phyloP scores from a whole-genome alignment of 1,140 invertebrate species.

The Apocrypta bakeri region DNA sequence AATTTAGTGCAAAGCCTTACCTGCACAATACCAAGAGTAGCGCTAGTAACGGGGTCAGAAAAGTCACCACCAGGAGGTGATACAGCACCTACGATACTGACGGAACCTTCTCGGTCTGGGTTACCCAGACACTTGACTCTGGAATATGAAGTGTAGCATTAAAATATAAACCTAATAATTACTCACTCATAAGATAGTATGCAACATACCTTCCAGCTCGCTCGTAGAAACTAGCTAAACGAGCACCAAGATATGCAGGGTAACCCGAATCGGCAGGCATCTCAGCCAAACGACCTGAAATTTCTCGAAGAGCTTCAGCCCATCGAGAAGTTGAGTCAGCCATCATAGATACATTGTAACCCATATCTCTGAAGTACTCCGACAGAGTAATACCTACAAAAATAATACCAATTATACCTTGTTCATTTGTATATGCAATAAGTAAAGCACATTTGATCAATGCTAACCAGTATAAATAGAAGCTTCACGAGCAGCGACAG shows the following conservation, averaged over 20 bases:
- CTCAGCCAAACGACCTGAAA: slow-evolving; percentile 99
- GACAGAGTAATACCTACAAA: slow-evolving; percentile 93
- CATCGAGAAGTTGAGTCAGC: slow-evolving; percentile 99
- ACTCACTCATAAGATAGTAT: background rate
- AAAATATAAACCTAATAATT: background rate
- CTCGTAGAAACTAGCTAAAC: slow-evolving; percentile 99
- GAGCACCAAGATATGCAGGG: slow-evolving; percentile 98
- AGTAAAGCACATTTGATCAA: slow-evolving; percentile 9
- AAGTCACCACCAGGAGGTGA: slow-evolving; percentile 99
- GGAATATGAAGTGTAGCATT: slow-evolving; percentile 49
- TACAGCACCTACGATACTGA: slow-evolving; percentile 99
- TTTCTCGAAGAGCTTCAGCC: slow-evolving; percentile 99
- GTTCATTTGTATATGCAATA: background rate
- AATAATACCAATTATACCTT: background rate
- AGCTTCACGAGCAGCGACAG: slow-evolving; percentile 99
- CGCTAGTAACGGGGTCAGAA: slow-evolving; percentile 99
- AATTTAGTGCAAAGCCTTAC: slow-evolving; percentile 50
- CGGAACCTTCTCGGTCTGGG: slow-evolving; percentile 97
- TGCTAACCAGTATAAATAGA: slow-evolving; percentile 96
- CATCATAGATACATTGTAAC: slow-evolving; percentile 99
- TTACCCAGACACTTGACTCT: slow-evolving; percentile 98
- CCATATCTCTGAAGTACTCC: slow-evolving; percentile 99
- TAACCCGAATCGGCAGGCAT: slow-evolving; percentile 99
- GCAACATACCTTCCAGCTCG: slow-evolving; percentile 85
- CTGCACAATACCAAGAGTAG: slow-evolving; percentile 99